phyloP scores from a whole-genome alignment of 2,888 invertebrate species.

The Sesia apiformis region DNA sequence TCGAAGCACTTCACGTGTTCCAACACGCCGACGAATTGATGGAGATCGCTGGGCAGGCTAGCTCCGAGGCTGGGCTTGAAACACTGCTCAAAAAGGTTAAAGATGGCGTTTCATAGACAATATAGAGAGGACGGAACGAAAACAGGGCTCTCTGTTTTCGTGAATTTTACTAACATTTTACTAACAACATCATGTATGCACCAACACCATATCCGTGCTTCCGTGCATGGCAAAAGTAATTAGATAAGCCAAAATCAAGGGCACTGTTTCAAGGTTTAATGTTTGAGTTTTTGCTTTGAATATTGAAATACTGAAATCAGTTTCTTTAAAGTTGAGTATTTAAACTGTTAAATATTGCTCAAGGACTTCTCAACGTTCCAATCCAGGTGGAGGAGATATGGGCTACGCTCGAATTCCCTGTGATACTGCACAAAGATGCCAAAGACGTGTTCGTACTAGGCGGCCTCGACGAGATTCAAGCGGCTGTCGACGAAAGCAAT shows the following conservation, averaged over 20 bases:
- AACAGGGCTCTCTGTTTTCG: not conserved
- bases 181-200: no score
- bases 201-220: no score
- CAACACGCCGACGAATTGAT: slow-evolving; percentile 82
- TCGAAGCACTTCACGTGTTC: slow-evolving; percentile 85
- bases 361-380: not conserved
- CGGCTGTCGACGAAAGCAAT: slow-evolving; percentile 87
- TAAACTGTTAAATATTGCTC: no score
- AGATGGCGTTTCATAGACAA: slow-evolving; percentile 17
- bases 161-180: not conserved
- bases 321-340: no score
- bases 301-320: not conserved
- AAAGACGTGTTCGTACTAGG: slow-evolving; percentile 90
- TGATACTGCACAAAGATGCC: slow-evolving; percentile 85
- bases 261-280: not conserved
- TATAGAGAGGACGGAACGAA: no score
- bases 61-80: slow-evolving; percentile 90
- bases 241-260: not conserved
- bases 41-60: slow-evolving; percentile 91
- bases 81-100: slow-evolving; percentile 80
- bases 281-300: not conserved
- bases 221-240: no score
- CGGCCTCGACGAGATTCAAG: slow-evolving; percentile 88
- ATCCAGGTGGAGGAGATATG: slow-evolving; percentile 86
- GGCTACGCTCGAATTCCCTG: slow-evolving; percentile 85